Conservation (phyloP, 2,113 vertebrate genomes). For the Phrynosoma platyrhinos region DNA sequence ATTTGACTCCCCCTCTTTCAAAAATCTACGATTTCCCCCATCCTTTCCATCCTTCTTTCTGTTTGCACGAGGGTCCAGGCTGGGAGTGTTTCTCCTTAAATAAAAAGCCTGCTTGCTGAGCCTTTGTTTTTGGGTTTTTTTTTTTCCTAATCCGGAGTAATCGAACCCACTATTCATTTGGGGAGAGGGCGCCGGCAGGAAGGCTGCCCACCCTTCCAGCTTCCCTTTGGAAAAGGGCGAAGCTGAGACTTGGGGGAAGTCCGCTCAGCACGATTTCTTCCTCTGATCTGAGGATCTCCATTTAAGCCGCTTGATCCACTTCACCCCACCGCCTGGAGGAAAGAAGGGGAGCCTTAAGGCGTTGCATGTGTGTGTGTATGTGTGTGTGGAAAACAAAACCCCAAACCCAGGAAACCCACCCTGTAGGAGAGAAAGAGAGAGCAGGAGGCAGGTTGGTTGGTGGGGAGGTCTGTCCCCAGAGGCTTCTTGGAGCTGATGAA, state of each 20-base stretch:
- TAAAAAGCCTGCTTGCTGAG: no score
- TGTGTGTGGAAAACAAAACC: no score
- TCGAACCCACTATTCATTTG: background rate
- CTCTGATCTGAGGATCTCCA: background rate
- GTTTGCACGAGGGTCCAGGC: no score
- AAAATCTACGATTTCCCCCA: background rate
- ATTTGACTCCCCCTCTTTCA: no score
- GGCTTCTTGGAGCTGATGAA: constrained; percentile 69
- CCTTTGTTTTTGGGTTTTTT: background rate
- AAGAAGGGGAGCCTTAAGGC: constrained; percentile 9
- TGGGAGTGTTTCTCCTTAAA: no score
- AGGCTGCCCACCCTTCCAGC: background rate
- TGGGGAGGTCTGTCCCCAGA: constrained; percentile 62
- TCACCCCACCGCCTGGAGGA: background rate
- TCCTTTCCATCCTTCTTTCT: no score
- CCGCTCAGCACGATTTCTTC: background rate
- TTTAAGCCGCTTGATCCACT: constrained; percentile 7
- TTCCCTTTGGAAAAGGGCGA: background rate
- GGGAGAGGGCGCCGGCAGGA: no score
- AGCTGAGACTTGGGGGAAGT: background rate
- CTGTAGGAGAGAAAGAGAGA: background rate
- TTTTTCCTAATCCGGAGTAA: background rate
- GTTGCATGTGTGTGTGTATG: no score
- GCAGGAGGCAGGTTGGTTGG: background rate
- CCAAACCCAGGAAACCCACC: constrained; percentile 18